phyloP scores from a whole-genome alignment of 2,113 vertebrate species.

The Burhinus bistriatus region DNA sequence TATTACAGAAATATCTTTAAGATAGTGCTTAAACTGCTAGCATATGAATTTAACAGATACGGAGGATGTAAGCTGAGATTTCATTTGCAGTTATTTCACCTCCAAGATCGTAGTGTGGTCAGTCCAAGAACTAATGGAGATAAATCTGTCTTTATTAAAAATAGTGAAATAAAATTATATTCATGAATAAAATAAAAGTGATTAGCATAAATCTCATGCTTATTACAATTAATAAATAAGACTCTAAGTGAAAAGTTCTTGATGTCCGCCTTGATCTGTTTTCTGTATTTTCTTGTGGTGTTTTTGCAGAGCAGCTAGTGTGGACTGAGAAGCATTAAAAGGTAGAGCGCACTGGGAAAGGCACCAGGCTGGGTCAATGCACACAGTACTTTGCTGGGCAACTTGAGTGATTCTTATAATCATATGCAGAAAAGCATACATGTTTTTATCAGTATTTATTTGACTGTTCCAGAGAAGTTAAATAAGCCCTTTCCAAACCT shows the following conservation, averaged over 20 bases:
- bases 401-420: background rate
- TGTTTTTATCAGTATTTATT: background rate
- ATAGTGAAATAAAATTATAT: background rate
- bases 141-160: background rate
- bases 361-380: background rate
- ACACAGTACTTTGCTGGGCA: background rate
- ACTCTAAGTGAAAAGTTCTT: background rate
- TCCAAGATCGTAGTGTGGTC: background rate
- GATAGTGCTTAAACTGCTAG: background rate
- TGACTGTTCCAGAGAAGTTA: background rate
- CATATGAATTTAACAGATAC: background rate
- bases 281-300: background rate
- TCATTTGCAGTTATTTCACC: background rate
- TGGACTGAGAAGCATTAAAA: background rate
- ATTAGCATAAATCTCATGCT: background rate
- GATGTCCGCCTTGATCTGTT: background rate
- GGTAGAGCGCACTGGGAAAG: background rate
- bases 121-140: background rate
- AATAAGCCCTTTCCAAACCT: background rate
- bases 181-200: background rate
- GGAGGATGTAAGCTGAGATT: background rate
- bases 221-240: background rate
- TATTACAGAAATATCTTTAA: background rate
- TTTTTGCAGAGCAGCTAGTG: background rate
- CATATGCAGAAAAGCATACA: background rate